Evolutionary conservation across 2,888 invertebrate genomes (phyloP), one percentile per base, ranked within the genome.

Genomic region (Drosophila imparisetae): DNA sequence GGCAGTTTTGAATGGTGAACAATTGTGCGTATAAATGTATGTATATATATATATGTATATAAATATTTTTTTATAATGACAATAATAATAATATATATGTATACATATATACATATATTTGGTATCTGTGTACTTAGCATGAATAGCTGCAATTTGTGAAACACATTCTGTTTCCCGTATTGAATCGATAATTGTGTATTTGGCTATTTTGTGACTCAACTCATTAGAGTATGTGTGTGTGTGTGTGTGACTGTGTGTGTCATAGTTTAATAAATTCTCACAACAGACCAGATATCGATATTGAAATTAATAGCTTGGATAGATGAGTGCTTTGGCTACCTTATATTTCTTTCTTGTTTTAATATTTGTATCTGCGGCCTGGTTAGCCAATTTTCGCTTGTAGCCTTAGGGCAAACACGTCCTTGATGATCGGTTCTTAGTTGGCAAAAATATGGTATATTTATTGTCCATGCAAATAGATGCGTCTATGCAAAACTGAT

Each of bases 91-190:
- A 21, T 4, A n/a, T 40, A 40, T 40, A 10, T 11, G 0, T n/a
- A 10, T 10, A n/a, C 0, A 0, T 10, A 40, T n/a, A 42, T 2
- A 42, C 2, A 21, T 21, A 21, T 42, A 42, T 11, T 42, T 24
- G 21, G 7, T 7, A 24, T 21, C 21, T 13, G 7, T 13, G 13
- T 45, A 21, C 21, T 45, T 45, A 13, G 45, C 45, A 7, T 45
- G 45, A 21, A 45, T 42, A 49, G 34, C 42, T 77, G 66, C 62
- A 71, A 80, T 75, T 80, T 80, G 67, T 78, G 65, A 71, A 53
- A 53, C 60, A 61, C 65, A 67, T 45, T 24, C 15, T 24, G 24
- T 13, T 45, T 15, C 45, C 24, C 45, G 2, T 4, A 45, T 53
- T 40, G 15, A 61, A 58, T 60, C 55, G 50, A 48, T 45, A 29